Evolutionary conservation across 2,888 invertebrate genomes (phyloP), one percentile per base, ranked within the genome.

Genomic region (Carabus problematicus): DNA sequence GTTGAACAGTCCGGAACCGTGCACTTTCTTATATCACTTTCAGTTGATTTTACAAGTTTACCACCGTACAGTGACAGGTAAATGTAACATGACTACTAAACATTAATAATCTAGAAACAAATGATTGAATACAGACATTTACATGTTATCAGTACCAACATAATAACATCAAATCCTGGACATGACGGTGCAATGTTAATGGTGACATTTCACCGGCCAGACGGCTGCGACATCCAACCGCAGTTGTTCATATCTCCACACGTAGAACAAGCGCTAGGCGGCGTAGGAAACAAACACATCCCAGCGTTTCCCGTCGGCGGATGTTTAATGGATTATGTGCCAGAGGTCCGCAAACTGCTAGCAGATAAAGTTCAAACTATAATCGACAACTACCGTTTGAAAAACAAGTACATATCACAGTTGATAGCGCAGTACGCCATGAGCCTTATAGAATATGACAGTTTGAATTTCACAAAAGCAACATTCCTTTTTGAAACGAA

Each of bases 1-100:
- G 85, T 89, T 3, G 84, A 77, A 39, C 62, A 19, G 18, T 81
- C 82, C 71, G 87, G 87, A 73, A 79, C 83, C 39, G 86, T 88
- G 0, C 86, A 86, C 76, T 89, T 92, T 77, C 77, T 90, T 40
- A 88, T 92, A 70, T 85, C 83, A 75, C 81, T 92, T 1, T 84
- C 87, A 74, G 82, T 91, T 40, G 88, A 91, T 75, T 87, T 86
- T 73, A 84, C 87, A 11, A 81, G 83, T 72, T 80, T 92, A 70
- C 89, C 90, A 41, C 85, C 87, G 73, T 80, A 78, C 71, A 72
- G 74, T 63, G 77, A 77, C 72, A 73, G 72, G 77, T 78, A 74
- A 74, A 76, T 73, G 29, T 61, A 52, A 3, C 9, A 60, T 60
- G 39, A 47, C 29, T 29, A 29, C 29, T 29, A 29, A 29, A n/a